Evolutionary conservation across 2,797 vertebrate species (phyloP).

Genomic region (Enteromius argenteus): DNA sequence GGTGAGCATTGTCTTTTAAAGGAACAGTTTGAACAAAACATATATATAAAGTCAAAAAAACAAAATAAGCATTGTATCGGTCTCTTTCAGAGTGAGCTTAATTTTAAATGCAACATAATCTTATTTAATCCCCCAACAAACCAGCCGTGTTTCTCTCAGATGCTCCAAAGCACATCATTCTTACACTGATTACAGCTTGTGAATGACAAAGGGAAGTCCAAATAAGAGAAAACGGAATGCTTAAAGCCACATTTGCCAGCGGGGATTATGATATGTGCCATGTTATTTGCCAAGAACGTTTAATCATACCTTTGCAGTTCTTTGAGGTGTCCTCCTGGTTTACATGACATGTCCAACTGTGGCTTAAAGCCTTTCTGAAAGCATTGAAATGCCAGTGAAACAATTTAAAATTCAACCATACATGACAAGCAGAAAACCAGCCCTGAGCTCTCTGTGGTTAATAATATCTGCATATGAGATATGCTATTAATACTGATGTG

Average conservation of each 20-base stretch:
- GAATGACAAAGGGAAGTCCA: background rate
- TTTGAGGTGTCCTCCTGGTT: conserved; percentile 43
- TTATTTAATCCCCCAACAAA: conserved; percentile 35
- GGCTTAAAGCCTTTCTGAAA: background rate
- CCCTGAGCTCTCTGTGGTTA: background rate
- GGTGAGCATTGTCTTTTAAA: background rate
- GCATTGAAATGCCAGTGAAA: conserved; percentile 1
- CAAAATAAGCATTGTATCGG: conserved; percentile 21
- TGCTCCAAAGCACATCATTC: background rate
- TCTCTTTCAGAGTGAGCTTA: conserved; percentile 19
- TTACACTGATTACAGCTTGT: background rate
- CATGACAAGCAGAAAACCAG: background rate
- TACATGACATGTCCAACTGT: conserved; percentile 35
- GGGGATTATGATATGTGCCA: conserved; percentile 41
- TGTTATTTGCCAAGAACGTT: conserved; percentile 50
- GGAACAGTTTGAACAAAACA: background rate
- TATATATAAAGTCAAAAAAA: background rate
- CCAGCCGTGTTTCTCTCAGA: background rate
- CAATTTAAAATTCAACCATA: background rate
- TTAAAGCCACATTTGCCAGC: conserved; percentile 16
- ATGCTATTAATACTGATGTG: background rate
- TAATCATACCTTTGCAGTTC: conserved; percentile 42
- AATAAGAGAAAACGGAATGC: background rate
- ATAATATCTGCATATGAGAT: background rate
- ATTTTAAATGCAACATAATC: conserved; percentile 54